These are phyloP conservation scores for Meghimatium bilineatum DNA, from an alignment of 2,888 invertebrate genomes.

Conservation along the genomic window DNA sequence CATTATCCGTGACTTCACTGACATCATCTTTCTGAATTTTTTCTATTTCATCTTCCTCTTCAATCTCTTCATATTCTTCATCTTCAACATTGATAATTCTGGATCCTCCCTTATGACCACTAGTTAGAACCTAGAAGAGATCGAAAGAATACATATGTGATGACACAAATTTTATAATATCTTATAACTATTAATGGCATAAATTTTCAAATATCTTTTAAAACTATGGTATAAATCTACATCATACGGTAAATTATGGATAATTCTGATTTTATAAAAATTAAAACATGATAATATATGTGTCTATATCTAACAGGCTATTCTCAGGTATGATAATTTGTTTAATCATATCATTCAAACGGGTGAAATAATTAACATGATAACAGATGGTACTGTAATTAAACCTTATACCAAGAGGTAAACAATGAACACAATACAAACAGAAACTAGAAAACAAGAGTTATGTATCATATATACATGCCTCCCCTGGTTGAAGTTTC, in stretches of 20 bases:
- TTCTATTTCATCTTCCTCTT: constrained; percentile 28
- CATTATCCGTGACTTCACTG: not conserved
- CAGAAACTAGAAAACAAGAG: not conserved
- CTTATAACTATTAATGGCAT: not conserved
- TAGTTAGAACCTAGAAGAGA: constrained; percentile 31
- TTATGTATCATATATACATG: not conserved
- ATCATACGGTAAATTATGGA: no score
- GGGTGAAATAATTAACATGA: no score
- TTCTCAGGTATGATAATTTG: no score
- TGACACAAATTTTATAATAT: not conserved
- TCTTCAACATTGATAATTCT: constrained; percentile 43
- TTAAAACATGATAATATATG: no score
- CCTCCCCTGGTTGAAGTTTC: constrained; percentile 43
- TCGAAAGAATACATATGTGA: not conserved
- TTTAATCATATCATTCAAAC: no score
- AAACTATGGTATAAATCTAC: no score
- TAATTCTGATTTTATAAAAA: no score
- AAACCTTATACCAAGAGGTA: no score
- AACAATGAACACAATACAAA: no score
- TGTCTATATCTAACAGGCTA: no score
- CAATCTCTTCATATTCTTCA: constrained; percentile 37
- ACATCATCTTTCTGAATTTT: not conserved
- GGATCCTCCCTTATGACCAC: constrained; percentile 27
- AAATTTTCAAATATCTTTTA: no score
- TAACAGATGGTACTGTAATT: no score